Evolutionary conservation across 2,113 vertebrate genomes (phyloP).

Genomic region (Varanus komodoensis): DNA sequence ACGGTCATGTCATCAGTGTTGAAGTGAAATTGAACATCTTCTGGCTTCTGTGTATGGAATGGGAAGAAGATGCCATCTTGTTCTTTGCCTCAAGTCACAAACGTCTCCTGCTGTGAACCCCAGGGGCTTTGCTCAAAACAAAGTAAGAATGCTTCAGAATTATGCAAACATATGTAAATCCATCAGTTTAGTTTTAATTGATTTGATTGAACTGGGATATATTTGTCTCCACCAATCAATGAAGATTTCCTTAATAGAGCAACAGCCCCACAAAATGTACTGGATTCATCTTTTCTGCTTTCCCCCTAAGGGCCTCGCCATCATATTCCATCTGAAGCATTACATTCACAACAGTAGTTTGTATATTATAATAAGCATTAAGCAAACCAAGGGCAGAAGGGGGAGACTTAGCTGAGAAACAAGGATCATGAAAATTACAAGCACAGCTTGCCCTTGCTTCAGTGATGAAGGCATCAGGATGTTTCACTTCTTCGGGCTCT

Average conservation of each 20-base stretch:
- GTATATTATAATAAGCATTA: background rate
- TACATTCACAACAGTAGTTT: background rate
- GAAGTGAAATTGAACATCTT: background rate
- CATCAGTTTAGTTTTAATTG: background rate
- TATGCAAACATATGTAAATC: background rate
- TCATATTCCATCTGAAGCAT: background rate
- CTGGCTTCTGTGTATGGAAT: background rate
- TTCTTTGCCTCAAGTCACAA: background rate
- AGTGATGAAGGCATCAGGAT: background rate
- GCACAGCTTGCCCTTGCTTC: background rate
- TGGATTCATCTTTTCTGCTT: background rate
- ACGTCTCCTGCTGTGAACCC: background rate
- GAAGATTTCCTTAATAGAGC: background rate
- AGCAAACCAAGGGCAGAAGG: background rate
- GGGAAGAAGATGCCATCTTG: background rate
- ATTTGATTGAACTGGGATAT: background rate
- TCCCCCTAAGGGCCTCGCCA: no score
- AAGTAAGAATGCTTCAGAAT: background rate
- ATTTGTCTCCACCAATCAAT: background rate
- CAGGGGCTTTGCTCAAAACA: background rate
- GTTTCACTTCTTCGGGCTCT: background rate
- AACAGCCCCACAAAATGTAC: background rate
- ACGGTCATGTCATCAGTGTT: background rate
- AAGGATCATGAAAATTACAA: background rate
- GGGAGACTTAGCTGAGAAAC: background rate